Conservation (phyloP, 1,140 invertebrate genomes). For the Nomia melanderi region DNA sequence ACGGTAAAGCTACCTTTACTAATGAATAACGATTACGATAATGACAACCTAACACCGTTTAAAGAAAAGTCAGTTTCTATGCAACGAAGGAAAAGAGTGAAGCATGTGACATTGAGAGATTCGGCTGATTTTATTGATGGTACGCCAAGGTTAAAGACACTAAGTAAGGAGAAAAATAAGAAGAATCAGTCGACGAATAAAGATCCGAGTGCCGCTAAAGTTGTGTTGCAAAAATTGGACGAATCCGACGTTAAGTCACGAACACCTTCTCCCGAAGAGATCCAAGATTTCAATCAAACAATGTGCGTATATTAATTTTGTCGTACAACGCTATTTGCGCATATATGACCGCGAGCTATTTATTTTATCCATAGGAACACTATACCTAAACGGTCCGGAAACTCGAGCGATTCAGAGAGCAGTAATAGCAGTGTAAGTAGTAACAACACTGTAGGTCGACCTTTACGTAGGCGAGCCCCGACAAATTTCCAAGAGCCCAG, state of each 20-base stretch:
- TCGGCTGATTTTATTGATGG: not conserved
- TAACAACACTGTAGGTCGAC: constrained; percentile 45
- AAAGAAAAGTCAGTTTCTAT: not conserved
- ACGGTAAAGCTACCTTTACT: constrained; percentile 34
- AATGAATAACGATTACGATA: constrained; percentile 5
- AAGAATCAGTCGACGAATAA: constrained; percentile 19
- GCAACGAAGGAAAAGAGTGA: not conserved
- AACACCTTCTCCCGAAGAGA: constrained; percentile 25
- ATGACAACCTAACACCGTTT: not conserved
- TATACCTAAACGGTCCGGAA: constrained; percentile 8
- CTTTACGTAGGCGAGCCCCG: constrained; percentile 68
- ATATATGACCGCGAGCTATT: not conserved
- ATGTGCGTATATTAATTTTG: constrained; percentile 42
- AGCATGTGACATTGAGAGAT: not conserved
- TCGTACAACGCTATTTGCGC: not conserved
- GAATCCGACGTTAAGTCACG: constrained; percentile 42
- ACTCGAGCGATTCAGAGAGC: constrained; percentile 63
- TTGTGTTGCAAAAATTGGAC: constrained; percentile 70
- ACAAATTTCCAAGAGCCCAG: constrained; percentile 65
- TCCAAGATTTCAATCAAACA: constrained; percentile 2
- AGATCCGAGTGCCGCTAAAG: constrained; percentile 70
- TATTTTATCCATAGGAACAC: constrained; percentile 15
- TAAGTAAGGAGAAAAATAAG: not conserved
- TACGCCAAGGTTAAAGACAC: not conserved
- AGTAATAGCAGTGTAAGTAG: constrained; percentile 53